Conservation (phyloP, 2,888 invertebrate genomes). For the Andrena fulva region DNA sequence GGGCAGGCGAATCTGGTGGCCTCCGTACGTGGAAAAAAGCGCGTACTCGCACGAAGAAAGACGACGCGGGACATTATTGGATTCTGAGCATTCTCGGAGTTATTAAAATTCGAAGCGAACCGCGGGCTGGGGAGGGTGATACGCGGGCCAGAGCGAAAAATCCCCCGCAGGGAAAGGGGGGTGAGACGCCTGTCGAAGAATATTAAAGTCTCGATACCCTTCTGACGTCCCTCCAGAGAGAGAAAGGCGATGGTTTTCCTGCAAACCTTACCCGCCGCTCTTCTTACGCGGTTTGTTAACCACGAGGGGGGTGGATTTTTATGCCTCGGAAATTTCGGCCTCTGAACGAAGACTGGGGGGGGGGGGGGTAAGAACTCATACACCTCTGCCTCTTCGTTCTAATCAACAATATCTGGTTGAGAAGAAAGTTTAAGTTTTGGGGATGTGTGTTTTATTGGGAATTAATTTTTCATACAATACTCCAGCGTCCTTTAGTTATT, state of each 20-base stretch:
- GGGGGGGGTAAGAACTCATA: too few relatives aligned
- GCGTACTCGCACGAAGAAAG: constrained; percentile 63
- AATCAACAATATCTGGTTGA: too few relatives aligned
- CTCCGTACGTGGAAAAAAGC: constrained; percentile 42
- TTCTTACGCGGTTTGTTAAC: constrained; percentile 51
- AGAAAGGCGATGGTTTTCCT: constrained; percentile 12
- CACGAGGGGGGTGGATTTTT: constrained; percentile 3
- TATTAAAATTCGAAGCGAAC: constrained; percentile 84
- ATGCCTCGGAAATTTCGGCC: constrained; percentile 10
- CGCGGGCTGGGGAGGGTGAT: constrained; percentile 65
- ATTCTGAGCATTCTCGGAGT: constrained; percentile 84
- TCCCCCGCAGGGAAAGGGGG: constrained; percentile 66
- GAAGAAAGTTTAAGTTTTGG: too few relatives aligned
- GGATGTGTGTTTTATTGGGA: too few relatives aligned
- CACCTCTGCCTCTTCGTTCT: too few relatives aligned
- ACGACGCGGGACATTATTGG: constrained; percentile 82
- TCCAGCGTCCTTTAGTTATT: too few relatives aligned
- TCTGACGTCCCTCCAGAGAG: constrained; percentile 54
- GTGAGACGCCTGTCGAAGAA: constrained; percentile 77
- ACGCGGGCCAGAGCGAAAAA: constrained; percentile 53
- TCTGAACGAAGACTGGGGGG: background rate
- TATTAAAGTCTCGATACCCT: constrained; percentile 79
- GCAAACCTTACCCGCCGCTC: background rate
- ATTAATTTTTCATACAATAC: too few relatives aligned
- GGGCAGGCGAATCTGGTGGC: constrained; percentile 53